These are phyloP conservation scores for Crax fasciolata DNA, from an alignment of 2,797 vertebrate genomes.

Conservation along the genomic window DNA sequence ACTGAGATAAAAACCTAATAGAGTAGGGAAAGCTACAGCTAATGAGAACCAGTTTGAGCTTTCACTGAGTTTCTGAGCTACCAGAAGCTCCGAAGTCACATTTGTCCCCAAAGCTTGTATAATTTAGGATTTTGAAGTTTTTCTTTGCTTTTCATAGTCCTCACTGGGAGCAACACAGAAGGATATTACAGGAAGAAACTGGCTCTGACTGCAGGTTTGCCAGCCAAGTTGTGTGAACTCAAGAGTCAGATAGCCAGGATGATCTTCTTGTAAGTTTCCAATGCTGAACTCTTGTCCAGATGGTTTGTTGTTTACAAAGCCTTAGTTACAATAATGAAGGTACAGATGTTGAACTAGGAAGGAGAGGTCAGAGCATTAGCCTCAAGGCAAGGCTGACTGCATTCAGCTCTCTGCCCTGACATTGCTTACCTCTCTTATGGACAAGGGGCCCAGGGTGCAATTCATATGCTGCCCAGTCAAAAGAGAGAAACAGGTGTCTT, in stretches of 20 bases:
- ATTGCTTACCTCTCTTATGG: neutral
- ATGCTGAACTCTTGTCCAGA: neutral
- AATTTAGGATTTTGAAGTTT: neutral
- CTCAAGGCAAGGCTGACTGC: neutral
- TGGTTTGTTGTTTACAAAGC: conserved; percentile 36
- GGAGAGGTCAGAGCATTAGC: neutral
- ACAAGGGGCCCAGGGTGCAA: neutral
- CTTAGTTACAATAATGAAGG: conserved; percentile 23
- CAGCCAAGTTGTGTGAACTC: neutral
- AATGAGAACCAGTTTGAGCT: conserved; percentile 2
- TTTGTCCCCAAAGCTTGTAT: neutral
- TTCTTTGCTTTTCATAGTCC: neutral
- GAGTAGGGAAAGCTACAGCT: neutral
- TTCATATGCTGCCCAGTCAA: neutral
- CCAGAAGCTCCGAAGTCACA: neutral
- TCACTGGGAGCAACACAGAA: neutral
- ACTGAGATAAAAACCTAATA: conserved; percentile 6
- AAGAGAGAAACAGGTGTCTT: neutral
- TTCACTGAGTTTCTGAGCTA: neutral
- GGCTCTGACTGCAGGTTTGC: neutral
- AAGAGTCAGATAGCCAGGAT: neutral
- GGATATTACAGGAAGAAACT: conserved; percentile 5
- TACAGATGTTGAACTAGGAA: neutral
- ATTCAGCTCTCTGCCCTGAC: neutral
- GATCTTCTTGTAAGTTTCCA: neutral